Evolutionary conservation across 64 coral and sea anemone species (phyloP), one percentile per base, ranked within the genome.

Genomic region (Actinia tenebrosa): DNA sequence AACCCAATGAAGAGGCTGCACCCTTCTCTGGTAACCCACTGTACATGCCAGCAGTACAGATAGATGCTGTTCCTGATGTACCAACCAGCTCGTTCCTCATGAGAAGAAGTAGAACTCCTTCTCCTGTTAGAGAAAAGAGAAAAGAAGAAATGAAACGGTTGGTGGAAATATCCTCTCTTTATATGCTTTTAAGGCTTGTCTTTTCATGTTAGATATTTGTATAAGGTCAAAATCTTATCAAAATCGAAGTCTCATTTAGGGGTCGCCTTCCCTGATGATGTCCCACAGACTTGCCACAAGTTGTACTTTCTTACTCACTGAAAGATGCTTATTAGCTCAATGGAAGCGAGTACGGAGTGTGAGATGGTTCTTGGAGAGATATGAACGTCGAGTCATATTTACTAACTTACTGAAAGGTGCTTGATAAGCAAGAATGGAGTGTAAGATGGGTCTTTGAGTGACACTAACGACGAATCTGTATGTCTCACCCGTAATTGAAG

Each of bases 91-190:
- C 84, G 4, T 99, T 99, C 79, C 82, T 99, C 17, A 91, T 99
- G 79, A 95, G 97, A 83, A 78, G 97, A 84, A 99, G 97, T 56
- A 87, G 93, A 22, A 99, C 97, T 53, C 97, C 97, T 10, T 89
- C 86, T 0, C 97, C 97, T 47, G 89, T 99, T 3, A 90, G 93
- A 64, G 90, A 95, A 68, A 95, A 89, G 45, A 89, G 93, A 56
- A 62, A 85, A 64, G 79, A 85, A 64, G 17, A 60, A 44, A 60
- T 61, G 83, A 85, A 56, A 85, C 83, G 83, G 50, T 63, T 63
- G 3, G 43, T 22, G 18, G 6, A 52, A 53, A 81, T 53, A 50
- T 37, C 1, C 44, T 37, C 30, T 78, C 30, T 43, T 43, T 26
- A 9, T 8, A 9, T 77, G 7, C 42, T 9, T 9, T 9, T 9